phyloP scores from a whole-genome alignment of 2,797 vertebrate species.

The Xiphorhynchus erythropygius region DNA sequence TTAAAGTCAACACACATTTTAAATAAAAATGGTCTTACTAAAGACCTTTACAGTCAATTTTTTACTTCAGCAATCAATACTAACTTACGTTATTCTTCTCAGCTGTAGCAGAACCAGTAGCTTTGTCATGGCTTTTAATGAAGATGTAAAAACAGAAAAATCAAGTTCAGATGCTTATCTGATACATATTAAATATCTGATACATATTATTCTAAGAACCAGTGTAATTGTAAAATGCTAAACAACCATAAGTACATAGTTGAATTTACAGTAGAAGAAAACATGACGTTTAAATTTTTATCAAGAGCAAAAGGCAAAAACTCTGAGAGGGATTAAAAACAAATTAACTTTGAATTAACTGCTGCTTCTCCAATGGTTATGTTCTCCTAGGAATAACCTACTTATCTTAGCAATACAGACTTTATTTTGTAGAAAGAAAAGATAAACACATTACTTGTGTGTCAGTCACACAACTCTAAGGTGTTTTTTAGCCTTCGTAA shows the following conservation, averaged over 20 bases:
- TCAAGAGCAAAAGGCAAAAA: neutral
- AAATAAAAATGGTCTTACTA: neutral
- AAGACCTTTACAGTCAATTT: neutral
- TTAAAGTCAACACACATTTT: neutral
- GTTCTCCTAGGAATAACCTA: neutral
- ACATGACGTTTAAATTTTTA: neutral
- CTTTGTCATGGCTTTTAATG: neutral
- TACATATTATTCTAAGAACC: neutral
- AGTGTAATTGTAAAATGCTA: neutral
- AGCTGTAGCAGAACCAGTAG: neutral
- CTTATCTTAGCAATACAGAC: neutral
- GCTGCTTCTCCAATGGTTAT: neutral
- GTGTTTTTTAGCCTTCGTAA: neutral
- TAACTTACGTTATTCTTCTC: neutral
- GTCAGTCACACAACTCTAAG: neutral
- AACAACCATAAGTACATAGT: neutral
- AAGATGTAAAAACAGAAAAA: neutral
- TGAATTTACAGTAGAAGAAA: neutral
- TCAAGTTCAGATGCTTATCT: neutral
- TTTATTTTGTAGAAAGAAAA: constrained; percentile 3
- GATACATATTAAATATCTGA: neutral
- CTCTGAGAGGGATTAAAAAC: neutral
- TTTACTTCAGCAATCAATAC: neutral
- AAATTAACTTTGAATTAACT: neutral
- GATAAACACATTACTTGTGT: neutral